phyloP scores from a whole-genome alignment of 2,797 vertebrate species.

The Rousettus madagascariensis region DNA sequence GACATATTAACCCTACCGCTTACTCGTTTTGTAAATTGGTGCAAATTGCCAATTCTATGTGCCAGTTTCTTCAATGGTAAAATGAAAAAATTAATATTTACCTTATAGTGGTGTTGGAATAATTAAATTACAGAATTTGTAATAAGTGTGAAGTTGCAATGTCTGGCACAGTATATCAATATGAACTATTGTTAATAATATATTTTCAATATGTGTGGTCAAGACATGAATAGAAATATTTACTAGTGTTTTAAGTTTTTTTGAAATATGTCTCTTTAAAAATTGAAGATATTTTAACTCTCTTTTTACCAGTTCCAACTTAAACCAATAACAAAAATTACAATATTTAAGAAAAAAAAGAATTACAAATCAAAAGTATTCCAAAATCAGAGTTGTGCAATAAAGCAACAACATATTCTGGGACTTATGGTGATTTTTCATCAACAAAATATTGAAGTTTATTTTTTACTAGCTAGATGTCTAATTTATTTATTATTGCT shows the following conservation, averaged over 20 bases:
- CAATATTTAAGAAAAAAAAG: not conserved
- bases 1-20: not conserved
- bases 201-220: not conserved
- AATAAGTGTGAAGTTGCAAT: not conserved
- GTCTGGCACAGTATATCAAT: not conserved
- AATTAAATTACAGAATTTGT: not conserved
- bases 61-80: not conserved
- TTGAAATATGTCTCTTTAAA: not conserved
- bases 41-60: not conserved
- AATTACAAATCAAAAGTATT: not conserved
- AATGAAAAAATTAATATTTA: not conserved
- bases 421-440: not conserved
- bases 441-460: not conserved
- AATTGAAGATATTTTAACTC: not conserved
- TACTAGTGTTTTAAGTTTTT: not conserved
- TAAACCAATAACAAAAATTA: not conserved
- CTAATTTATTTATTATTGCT: not conserved
- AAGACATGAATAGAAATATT: not conserved
- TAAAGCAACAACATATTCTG: not conserved
- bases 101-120: not conserved
- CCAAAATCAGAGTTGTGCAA: not conserved
- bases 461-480: not conserved
- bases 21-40: not conserved
- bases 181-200: not conserved
- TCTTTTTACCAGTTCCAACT: not conserved